Base-by-base conservation (phyloP, 2,797 vertebrate genomes). In the Phoebastria nigripes region DNA sequence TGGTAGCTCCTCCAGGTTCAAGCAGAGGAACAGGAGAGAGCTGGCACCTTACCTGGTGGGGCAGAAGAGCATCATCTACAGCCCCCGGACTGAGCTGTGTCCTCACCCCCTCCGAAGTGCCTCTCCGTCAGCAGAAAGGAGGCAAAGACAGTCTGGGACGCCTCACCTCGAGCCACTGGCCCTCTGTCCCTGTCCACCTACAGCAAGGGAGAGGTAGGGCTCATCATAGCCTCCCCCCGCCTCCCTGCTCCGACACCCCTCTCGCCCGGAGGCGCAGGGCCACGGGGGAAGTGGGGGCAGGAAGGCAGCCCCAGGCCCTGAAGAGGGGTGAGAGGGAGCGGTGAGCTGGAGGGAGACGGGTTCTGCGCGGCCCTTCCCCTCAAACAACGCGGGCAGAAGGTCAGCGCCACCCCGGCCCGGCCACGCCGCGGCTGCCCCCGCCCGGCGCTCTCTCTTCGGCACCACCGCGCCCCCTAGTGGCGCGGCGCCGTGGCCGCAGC, bases 81-180 rank as follows among this genome's bases (percentile, higher is more conserved):
- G 58, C 25, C 33, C 14, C 79, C 4, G 1, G 5, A 1, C 3
- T 8, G 0, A 3, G 16, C 26, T 35, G 41, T 1, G 1, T 2
- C 59, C 47, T 67, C 56, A 4, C 8, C 15, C 12, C 8, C 42
- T 19, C 22, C 2, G 6, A 37, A 41, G 24, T 6, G 13, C 35
- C 11, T 5, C 25, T 37, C 67, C 4, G 2, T 0, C 88, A 16
- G 35, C 59, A 11, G 12, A 22, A 33, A 49, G 24, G 18, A 31
- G 19, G 5, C 0, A 1, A 47, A n/a, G 6, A 3, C 65, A 31
- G 3, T 0, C 6, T 5, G 3, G 20, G 28, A 28, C 20, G 11
- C 15, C n/a, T 14, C 12, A 3, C 13, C 49, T 41, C 13, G 3
- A 29, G 26, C 22, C 67, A 6, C 28, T 1, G 1, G 12, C 25